Percentiles rank a stretch among this genome's conserved stretches.
Conservation (phyloP, 2,797 vertebrate genomes). For the Platalea minor region DNA sequence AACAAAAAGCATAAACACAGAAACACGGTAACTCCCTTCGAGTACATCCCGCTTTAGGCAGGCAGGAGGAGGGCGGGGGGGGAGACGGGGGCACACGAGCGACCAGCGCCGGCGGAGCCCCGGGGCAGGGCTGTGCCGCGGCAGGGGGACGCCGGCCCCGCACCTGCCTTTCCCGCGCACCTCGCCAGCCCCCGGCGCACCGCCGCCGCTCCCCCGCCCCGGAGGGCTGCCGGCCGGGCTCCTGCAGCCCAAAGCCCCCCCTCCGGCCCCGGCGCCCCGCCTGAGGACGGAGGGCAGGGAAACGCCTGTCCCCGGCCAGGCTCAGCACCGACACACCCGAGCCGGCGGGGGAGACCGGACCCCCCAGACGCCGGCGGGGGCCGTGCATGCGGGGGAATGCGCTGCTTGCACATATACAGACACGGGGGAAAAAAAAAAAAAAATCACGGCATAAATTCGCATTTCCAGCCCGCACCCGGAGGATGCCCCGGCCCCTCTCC, state of each 20-base stretch:
- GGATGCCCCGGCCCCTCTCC: background rate
- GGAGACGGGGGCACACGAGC: background rate
- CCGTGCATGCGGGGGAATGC: background rate
- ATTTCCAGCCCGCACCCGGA: background rate
- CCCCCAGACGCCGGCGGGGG: background rate
- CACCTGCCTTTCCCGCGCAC: slow-evolving; percentile 28
- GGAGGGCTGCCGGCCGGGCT: background rate
- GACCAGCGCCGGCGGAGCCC: background rate
- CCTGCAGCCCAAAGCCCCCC: background rate
- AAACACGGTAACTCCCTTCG: background rate
- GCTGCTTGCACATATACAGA: background rate
- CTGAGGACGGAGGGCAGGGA: background rate
- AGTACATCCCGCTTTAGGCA: background rate
- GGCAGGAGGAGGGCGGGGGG: background rate
- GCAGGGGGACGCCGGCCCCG: background rate
- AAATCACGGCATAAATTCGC: background rate
- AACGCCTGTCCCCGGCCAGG: background rate
- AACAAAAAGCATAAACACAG: background rate
- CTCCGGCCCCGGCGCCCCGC: background rate
- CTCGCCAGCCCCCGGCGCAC: background rate
- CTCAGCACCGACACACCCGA: background rate
- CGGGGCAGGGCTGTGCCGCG: background rate
- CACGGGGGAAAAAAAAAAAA: background rate
- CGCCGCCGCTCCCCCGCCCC: background rate
- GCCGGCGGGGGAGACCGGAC: background rate